phyloP scores from a whole-genome alignment of 1,140 invertebrate genomes.

The Leptinotarsa defecta region DNA sequence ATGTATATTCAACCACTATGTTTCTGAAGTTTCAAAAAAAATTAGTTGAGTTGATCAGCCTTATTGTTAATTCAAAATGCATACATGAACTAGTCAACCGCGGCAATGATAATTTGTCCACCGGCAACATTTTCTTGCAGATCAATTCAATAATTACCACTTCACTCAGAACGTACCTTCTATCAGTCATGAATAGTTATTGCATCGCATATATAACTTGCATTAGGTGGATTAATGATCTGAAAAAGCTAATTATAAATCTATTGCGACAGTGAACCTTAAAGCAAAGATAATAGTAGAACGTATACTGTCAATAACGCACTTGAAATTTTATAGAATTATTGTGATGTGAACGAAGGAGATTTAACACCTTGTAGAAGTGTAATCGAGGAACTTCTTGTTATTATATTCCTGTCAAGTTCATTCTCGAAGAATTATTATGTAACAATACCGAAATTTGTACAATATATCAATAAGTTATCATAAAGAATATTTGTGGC shows the following conservation, averaged over 20 bases:
- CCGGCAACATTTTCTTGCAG: neutral
- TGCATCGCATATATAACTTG: neutral
- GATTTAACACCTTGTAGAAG: no score
- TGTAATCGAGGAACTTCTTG: no score
- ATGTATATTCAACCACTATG: neutral
- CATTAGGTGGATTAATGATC: neutral
- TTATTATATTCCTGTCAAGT: no score
- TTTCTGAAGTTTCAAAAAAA: neutral
- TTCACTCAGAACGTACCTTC: neutral
- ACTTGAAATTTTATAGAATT: no score
- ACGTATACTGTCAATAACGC: no score
- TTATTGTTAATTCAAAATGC: neutral
- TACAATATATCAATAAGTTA: no score
- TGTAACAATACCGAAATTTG: no score
- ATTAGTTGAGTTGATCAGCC: neutral
- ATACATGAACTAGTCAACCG: neutral
- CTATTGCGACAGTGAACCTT: neutral
- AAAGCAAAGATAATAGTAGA: neutral
- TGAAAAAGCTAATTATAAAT: neutral
- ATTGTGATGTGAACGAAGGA: no score
- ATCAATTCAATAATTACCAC: neutral
- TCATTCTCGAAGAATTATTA: no score
- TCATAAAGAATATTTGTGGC: no score
- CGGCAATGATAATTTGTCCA: neutral
- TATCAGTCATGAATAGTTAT: conserved; percentile 1